Conservation (phyloP, 2,888 invertebrate species). For the Homarus gammarus region DNA sequence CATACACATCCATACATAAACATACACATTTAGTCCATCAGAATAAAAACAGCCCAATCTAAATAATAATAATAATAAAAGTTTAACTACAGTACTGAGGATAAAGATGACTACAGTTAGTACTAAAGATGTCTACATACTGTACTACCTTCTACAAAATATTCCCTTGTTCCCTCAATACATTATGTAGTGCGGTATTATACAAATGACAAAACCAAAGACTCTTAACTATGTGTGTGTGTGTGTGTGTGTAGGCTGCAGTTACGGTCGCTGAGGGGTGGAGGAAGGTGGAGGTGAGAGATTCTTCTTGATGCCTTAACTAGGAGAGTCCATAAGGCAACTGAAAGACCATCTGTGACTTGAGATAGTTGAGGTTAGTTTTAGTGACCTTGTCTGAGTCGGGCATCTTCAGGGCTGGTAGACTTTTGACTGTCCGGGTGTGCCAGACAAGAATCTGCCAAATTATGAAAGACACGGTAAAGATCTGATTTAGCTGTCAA, state of each 20-base stretch:
- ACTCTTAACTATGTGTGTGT: no score
- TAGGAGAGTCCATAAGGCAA: conserved; percentile 55
- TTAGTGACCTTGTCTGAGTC: conserved; percentile 61
- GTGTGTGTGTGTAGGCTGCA: background rate
- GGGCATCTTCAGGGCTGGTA: conserved; percentile 60
- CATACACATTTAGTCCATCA: background rate
- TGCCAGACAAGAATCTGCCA: conserved; percentile 61
- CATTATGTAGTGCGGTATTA: background rate
- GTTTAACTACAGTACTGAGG: background rate
- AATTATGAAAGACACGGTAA: background rate
- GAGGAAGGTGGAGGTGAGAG: no score
- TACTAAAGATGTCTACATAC: no score
- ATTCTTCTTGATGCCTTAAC: no score
- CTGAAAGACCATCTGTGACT: conserved; percentile 62
- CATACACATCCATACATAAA: background rate
- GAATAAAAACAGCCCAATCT: background rate
- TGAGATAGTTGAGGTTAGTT: conserved; percentile 51
- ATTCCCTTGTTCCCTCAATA: background rate
- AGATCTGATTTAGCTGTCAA: background rate
- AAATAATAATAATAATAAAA: no score
- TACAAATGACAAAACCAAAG: background rate
- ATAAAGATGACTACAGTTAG: background rate
- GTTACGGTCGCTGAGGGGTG: background rate
- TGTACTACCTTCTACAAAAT: background rate
- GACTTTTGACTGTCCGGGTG: conserved; percentile 56